A percentile compares a stretch with the other conserved stretches of the same genome.
phyloP scores from a whole-genome alignment of 2,888 invertebrate genomes.

The Drosophila suboccidentalis region DNA sequence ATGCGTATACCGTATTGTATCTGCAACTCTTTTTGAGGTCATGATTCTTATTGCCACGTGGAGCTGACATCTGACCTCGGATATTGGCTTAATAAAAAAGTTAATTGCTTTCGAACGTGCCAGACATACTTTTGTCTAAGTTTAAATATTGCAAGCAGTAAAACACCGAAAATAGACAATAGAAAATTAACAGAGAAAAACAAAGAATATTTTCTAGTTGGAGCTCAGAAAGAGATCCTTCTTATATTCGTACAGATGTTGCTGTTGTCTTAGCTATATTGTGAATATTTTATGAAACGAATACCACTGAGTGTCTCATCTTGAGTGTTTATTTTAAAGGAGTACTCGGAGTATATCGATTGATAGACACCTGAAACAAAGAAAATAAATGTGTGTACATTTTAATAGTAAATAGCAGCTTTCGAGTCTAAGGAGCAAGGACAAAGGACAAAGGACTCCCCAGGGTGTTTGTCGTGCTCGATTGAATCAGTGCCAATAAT shows the following conservation, averaged over 20 bases:
- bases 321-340: not conserved
- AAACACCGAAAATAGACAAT: not conserved
- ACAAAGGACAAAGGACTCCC: conserved; percentile 23
- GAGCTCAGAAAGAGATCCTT: not conserved
- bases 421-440: conserved; percentile 6
- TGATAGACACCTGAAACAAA: conserved; percentile 21
- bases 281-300: not conserved
- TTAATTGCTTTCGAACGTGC: conserved; percentile 75
- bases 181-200: conserved; percentile 4
- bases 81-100: conserved; percentile 51
- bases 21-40: conserved; percentile 43
- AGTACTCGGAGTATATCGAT: not conserved
- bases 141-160: conserved; percentile 17
- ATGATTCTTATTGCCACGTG: conserved; percentile 52
- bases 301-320: not conserved
- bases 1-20: conserved; percentile 12
- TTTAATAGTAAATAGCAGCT: conserved; percentile 10
- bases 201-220: not conserved
- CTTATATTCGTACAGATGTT: not conserved
- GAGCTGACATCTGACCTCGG: conserved; percentile 43
- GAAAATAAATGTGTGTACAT: not conserved
- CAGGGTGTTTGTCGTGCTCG: conserved; percentile 50
- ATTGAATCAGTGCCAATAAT: conserved; percentile 80
- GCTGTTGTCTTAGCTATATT: not conserved
- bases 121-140: conserved; percentile 51